Base-by-base conservation (phyloP, 2,888 invertebrate genomes). In the Xanthia icteritia region DNA sequence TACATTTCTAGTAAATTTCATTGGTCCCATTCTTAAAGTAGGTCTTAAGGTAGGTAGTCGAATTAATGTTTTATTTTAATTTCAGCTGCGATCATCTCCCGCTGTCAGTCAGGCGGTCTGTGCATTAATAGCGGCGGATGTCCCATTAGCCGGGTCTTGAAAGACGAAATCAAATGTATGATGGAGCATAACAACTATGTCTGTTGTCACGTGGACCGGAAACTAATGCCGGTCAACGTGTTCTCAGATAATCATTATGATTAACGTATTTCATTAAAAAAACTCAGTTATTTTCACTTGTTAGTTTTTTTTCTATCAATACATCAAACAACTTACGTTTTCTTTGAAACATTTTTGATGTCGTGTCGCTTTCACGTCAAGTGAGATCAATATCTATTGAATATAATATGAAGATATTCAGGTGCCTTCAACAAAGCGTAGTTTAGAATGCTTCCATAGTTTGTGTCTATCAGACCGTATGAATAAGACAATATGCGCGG, bases 111-210 rank as follows among this genome's bases (percentile, higher is more conserved):
- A 0, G 39, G 69, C 8, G 93, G 93, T 0, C 73, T 94, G 6
- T 94, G 94, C 76, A 84, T 93, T 5, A 73, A 82, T 17, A 89
- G 82, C 39, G 77, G 42, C 0, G 90, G 90, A 0, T 94, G 94
- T 65, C 91, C 91, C 0, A 87, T 85, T 84, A 56, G 82, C 5
- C 88, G 79, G 36, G 45, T 93, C 17, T 67, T 92, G n/a, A 27
- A 56, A 0, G 89, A 90, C 1, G 51, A 76, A 4, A 42, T 66
- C 0, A 85, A 85, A 6, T 93, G 94, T 70, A 75, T 89, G 27
- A 56, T 77, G 2, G 51, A 87, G 48, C 67, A 77, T 13, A 82
- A 74, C 2, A 77, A 88, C 81, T 82, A 80, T 54, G 83, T 93
- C 5, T 94, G 93, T 76, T 94, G 94, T 78, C 71, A 76, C 23